Percentiles rank a stretch among this genome's conserved stretches.
These are phyloP conservation scores for Epinephelus awoara DNA, from an alignment of 2,797 vertebrate species.

Conservation along the genomic window DNA sequence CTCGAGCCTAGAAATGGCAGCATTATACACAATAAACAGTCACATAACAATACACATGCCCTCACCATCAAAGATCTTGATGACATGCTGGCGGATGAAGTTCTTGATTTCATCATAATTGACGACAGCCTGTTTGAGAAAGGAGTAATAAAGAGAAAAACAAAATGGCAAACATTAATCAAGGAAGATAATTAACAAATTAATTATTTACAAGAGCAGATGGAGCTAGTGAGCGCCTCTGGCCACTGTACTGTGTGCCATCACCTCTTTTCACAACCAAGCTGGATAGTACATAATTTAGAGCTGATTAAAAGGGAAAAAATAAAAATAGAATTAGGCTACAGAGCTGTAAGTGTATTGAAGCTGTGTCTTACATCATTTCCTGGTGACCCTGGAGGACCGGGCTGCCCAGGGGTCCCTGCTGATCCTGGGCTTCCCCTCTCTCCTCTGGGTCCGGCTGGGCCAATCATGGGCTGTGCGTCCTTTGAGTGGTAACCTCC, in stretches of 20 bases:
- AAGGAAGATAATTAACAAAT: constrained; percentile 58
- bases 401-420: constrained; percentile 87
- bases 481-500: constrained; percentile 88
- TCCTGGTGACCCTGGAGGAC: constrained; percentile 87
- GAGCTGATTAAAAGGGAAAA: constrained; percentile 29
- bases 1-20: not conserved
- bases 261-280: constrained; percentile 18
- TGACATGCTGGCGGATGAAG: constrained; percentile 96
- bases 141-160: constrained; percentile 32
- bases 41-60: not conserved
- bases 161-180: constrained; percentile 49
- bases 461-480: constrained; percentile 90
- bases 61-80: constrained; percentile 97
- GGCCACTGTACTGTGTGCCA: constrained; percentile 15
- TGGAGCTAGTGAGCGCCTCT: constrained; percentile 35
- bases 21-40: constrained; percentile 11
- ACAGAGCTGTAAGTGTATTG: not conserved
- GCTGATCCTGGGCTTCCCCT: constrained; percentile 88
- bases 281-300: constrained; percentile 11
- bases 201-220: constrained; percentile 64
- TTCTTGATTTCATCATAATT: constrained; percentile 96
- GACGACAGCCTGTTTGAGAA: constrained; percentile 87
- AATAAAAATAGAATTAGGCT: not conserved
- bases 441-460: constrained; percentile 90
- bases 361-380: constrained; percentile 87